phyloP scores from a whole-genome alignment of 1,140 invertebrate genomes.

The Palaemon carinicauda region DNA sequence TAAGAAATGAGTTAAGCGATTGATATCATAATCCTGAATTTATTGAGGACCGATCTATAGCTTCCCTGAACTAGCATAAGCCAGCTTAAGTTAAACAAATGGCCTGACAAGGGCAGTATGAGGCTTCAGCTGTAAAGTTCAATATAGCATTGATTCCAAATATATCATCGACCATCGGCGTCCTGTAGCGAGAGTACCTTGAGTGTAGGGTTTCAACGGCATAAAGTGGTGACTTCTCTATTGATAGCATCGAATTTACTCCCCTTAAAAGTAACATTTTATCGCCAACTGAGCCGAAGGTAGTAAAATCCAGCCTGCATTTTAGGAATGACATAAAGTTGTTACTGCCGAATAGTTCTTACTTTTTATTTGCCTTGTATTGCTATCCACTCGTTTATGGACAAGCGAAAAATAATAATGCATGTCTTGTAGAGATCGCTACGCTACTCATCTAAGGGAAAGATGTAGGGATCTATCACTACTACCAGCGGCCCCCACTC shows the following conservation, averaged over 20 bases:
- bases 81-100: conserved; percentile 6
- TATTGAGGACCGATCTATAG: conserved; percentile 24
- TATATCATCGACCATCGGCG: not conserved
- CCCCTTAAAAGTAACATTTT: conserved; percentile 20
- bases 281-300: conserved; percentile 31
- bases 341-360: conserved; percentile 25
- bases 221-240: conserved; percentile 13
- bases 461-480: not conserved
- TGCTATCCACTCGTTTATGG: conserved; percentile 40
- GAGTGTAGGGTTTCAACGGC: not conserved
- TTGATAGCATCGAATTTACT: conserved; percentile 36
- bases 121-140: not conserved
- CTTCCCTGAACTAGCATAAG: not conserved
- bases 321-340: conserved; percentile 49
- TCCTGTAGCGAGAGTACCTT: not conserved
- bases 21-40: conserved; percentile 42
- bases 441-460: not conserved
- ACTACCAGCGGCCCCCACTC: not conserved
- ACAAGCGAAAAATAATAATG: not conserved
- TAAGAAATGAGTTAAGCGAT: conserved; percentile 20
- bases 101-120: not conserved
- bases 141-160: not conserved
- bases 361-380: conserved; percentile 38
- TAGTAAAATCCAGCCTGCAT: conserved; percentile 44
- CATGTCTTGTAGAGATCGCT: not conserved